Evolutionary conservation across 1,140 invertebrate genomes (phyloP).

Genomic region (Plectrocnemia conspersa): DNA sequence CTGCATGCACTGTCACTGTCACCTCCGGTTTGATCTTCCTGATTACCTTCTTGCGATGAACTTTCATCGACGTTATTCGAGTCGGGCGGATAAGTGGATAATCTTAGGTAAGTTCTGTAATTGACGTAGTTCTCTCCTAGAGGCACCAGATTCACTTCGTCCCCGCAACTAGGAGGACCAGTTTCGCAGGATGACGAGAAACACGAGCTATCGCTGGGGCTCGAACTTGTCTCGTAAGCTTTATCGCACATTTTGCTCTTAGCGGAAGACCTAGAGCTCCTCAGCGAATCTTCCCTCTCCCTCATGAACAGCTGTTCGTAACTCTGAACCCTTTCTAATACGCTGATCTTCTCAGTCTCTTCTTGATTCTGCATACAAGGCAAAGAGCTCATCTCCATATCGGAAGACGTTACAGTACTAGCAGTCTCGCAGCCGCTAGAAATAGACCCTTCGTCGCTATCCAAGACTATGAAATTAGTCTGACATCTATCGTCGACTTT

Average conservation of each 20-base stretch:
- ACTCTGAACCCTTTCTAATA: slow-evolving; percentile 38
- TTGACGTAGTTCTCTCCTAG: slow-evolving; percentile 47
- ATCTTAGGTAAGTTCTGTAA: slow-evolving; percentile 36
- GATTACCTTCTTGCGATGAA: not conserved
- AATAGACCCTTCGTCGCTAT: slow-evolving; percentile 68
- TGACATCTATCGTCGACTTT: slow-evolving; percentile 36
- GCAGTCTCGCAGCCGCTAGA: slow-evolving; percentile 74
- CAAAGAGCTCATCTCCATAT: slow-evolving; percentile 48
- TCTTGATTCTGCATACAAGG: slow-evolving; percentile 42
- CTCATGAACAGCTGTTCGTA: slow-evolving; percentile 39
- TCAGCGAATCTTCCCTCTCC: slow-evolving; percentile 28
- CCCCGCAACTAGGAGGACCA: slow-evolving; percentile 24
- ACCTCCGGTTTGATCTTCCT: slow-evolving; percentile 41
- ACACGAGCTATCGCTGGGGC: slow-evolving; percentile 24
- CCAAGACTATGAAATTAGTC: slow-evolving; percentile 52
- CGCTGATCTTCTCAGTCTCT: slow-evolving; percentile 38
- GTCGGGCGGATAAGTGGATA: slow-evolving; percentile 46
- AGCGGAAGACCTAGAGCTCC: slow-evolving; percentile 19
- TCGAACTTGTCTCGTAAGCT: slow-evolving; percentile 10
- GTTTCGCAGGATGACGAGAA: slow-evolving; percentile 27
- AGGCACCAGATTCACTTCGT: slow-evolving; percentile 48
- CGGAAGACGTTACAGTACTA: slow-evolving; percentile 60
- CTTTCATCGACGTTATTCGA: not conserved
- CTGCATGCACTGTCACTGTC: slow-evolving; percentile 55
- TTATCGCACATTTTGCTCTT: slow-evolving; percentile 16